Conservation (phyloP, 2,797 vertebrate genomes). For the Glossophaga mutica region DNA sequence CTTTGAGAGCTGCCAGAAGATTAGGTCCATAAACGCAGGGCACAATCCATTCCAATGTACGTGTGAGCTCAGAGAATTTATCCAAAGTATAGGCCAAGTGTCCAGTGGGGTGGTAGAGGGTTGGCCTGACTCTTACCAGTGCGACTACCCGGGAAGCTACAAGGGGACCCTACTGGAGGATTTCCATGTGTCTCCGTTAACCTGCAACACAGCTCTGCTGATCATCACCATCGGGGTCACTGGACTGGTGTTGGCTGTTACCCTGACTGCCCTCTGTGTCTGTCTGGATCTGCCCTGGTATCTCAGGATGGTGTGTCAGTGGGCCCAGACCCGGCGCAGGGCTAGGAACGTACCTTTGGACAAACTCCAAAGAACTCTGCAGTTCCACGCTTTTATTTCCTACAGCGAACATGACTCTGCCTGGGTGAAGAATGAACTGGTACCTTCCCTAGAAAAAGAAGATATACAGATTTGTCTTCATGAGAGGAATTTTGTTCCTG, state of each 20-base stretch:
- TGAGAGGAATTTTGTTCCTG: constrained; percentile 89
- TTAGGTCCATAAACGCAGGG: constrained; percentile 83
- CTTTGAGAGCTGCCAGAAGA: constrained; percentile 82
- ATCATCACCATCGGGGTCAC: constrained; percentile 82
- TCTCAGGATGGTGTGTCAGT: constrained; percentile 88
- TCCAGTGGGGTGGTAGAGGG: constrained; percentile 52
- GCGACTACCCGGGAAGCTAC: constrained; percentile 84
- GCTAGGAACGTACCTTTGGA: constrained; percentile 66
- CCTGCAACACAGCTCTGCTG: constrained; percentile 85
- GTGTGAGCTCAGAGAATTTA: constrained; percentile 85
- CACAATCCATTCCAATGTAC: constrained; percentile 88
- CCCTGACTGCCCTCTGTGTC: constrained; percentile 81
- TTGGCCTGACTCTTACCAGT: constrained; percentile 89
- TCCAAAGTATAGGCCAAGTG: not conserved
- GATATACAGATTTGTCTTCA: constrained; percentile 87
- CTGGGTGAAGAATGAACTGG: constrained; percentile 87
- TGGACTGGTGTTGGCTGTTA: constrained; percentile 82
- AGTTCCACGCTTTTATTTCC: constrained; percentile 91
- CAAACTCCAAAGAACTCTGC: constrained; percentile 63
- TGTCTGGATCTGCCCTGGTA: constrained; percentile 90
- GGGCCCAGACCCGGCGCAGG: constrained; percentile 88
- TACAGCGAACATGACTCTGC: constrained; percentile 87
- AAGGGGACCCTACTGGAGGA: constrained; percentile 80
- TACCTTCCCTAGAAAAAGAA: constrained; percentile 86
- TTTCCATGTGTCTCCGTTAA: constrained; percentile 81